phyloP scores from a whole-genome alignment of 2,797 vertebrate genomes.

The Poecile montanus region DNA sequence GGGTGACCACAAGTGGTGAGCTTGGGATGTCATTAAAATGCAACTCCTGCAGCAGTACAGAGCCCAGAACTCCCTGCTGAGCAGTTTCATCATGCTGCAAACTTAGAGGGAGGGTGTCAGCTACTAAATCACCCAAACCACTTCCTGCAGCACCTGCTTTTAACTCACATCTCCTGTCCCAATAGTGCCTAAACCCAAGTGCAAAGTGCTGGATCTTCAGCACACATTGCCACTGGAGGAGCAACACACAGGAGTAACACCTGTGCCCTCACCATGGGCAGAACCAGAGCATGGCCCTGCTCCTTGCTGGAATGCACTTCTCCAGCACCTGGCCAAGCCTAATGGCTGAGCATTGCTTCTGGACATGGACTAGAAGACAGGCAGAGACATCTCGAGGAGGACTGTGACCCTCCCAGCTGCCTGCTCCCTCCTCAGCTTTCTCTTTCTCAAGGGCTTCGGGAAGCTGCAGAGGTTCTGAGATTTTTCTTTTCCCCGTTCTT shows the following conservation, averaged over 20 bases:
- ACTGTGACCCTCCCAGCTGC: not conserved
- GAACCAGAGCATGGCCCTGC: not conserved
- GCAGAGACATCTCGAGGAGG: not conserved
- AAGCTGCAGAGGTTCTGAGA: not conserved
- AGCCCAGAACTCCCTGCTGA: not conserved
- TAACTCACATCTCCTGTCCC: not conserved
- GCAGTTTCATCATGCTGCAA: not conserved
- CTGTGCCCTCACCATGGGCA: not conserved
- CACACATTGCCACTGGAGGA: not conserved
- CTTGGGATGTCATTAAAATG: not conserved
- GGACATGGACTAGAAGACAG: not conserved
- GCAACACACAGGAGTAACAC: not conserved
- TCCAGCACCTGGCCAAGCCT: not conserved
- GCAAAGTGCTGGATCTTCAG: not conserved
- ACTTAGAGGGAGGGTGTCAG: not conserved
- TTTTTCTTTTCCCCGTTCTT: not conserved
- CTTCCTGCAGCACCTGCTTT: not conserved
- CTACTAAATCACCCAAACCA: conserved; percentile 3
- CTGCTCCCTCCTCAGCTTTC: not conserved
- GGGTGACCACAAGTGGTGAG: not conserved
- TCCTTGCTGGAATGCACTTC: not conserved
- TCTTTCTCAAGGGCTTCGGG: not conserved
- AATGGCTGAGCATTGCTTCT: not conserved
- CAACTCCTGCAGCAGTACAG: not conserved
- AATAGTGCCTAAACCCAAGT: not conserved